A percentile compares a stretch with the other conserved stretches of the same genome.
Evolutionary conservation across 1,140 invertebrate genomes (phyloP).

Genomic region (Delia radicum): DNA sequence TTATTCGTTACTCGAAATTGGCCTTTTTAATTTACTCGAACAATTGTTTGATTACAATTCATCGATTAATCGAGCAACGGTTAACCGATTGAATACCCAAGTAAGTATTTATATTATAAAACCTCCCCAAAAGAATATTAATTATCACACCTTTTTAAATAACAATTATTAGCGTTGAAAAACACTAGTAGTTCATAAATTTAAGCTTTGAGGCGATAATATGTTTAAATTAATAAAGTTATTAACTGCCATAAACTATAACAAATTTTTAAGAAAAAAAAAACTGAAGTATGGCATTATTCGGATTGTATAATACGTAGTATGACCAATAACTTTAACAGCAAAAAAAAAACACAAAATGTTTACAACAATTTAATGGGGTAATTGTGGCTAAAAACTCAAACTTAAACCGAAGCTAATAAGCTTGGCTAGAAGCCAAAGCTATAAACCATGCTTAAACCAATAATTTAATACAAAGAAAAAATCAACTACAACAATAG

Average conservation of each 20-base stretch:
- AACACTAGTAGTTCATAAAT: not conserved
- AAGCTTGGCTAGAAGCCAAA: not conserved
- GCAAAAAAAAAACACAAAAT: not conserved
- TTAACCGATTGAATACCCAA: too few species aligned
- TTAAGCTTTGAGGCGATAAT: not conserved
- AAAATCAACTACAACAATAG: not conserved
- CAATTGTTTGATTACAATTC: too few species aligned
- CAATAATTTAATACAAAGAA: not conserved
- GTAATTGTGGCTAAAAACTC: not conserved
- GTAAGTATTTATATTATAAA: too few species aligned
- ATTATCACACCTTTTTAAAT: not conserved
- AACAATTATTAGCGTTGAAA: not conserved
- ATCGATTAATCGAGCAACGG: too few species aligned
- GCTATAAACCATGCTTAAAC: not conserved
- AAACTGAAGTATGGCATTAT: not conserved
- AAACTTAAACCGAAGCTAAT: too few species aligned
- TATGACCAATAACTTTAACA: not conserved
- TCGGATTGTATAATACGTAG: not conserved
- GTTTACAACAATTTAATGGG: not conserved
- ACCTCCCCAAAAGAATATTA: not conserved
- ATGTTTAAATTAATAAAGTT: not conserved
- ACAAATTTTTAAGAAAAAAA: not conserved
- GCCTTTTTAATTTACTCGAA: too few species aligned
- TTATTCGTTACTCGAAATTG: too few species aligned
- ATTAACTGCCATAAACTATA: not conserved